Evolutionary conservation across 2,888 invertebrate genomes (phyloP).

Genomic region (Hyles lineata): DNA sequence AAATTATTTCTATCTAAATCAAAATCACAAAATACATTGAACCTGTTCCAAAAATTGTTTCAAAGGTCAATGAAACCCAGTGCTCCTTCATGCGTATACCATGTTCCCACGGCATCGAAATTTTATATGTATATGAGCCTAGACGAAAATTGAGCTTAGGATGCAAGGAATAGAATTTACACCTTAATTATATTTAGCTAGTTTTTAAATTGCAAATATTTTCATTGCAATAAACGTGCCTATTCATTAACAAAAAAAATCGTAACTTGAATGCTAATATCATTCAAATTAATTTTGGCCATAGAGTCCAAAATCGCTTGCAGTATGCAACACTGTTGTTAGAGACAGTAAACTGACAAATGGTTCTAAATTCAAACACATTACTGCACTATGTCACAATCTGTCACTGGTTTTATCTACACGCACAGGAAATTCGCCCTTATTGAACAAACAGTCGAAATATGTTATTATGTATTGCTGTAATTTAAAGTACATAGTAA

Average conservation of each 20-base stretch:
- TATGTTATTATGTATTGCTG: background rate
- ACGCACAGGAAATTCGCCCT: slow-evolving; percentile 5
- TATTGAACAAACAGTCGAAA: background rate
- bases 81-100: slow-evolving; percentile 1
- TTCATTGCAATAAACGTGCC: background rate
- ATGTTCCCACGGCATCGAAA: slow-evolving; percentile 1
- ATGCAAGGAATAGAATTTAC: background rate
- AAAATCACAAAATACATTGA: no score
- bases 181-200: background rate
- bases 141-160: background rate
- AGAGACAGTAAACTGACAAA: slow-evolving; percentile 5
- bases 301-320: background rate
- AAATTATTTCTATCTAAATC: no score
- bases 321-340: background rate
- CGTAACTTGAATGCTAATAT: background rate
- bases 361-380: slow-evolving; percentile 19
- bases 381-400: slow-evolving; percentile 19
- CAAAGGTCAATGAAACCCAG: background rate
- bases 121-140: background rate
- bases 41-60: background rate
- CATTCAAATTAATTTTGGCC: background rate
- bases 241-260: background rate
- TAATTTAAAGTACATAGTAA: background rate
- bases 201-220: background rate
- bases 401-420: slow-evolving; percentile 11